Evolutionary conservation across 2,888 invertebrate genomes (phyloP), one percentile per base, ranked within the genome.

Genomic region (Tineola bisselliella): DNA sequence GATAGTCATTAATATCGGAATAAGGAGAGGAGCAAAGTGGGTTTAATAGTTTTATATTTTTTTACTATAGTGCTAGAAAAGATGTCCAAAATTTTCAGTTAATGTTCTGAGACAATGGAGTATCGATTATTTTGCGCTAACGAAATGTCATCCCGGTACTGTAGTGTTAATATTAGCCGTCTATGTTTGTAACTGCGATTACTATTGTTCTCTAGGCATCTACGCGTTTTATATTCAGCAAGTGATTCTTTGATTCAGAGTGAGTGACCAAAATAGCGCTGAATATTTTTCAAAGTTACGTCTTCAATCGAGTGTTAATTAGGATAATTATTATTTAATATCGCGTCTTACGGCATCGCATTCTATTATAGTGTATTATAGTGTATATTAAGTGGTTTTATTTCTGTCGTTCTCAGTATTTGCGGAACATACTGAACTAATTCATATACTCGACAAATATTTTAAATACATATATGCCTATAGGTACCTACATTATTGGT

Each of bases 121-220:
- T 87, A 87, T 87, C 84, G 87, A 87, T 87, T 87, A 86, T 84
- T 87, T 84, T 84, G 79, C 81, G 81, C 81, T 79, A 81, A 84
- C 80, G 82, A 84, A 87, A 87, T 86, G 87, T 87, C 87, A 87
- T 83, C 84, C 80, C 83, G 73, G 84, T 81, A 73, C 74, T 79
- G 81, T 81, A 77, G 84, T 84, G 84, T 81, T 87, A 87, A 87
- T 87, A 86, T 87, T 86, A 86, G 87, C 84, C 81, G 78, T 83
- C 80, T 84, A 79, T 77, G 84, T 81, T 82, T 78, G 84, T 81
- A 79, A 76, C 75, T 73, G 78, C 81, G 76, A 78, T 79, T 78
- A 82, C 80, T 77, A 82, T 84, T 84, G 17, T 58, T 33, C 83
- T 81, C 86, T 84, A 84, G 84, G 84, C 77, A 83, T 83, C 82